Evolutionary conservation across 2,888 invertebrate species (phyloP).

Genomic region (Eustalomyia histrio): DNA sequence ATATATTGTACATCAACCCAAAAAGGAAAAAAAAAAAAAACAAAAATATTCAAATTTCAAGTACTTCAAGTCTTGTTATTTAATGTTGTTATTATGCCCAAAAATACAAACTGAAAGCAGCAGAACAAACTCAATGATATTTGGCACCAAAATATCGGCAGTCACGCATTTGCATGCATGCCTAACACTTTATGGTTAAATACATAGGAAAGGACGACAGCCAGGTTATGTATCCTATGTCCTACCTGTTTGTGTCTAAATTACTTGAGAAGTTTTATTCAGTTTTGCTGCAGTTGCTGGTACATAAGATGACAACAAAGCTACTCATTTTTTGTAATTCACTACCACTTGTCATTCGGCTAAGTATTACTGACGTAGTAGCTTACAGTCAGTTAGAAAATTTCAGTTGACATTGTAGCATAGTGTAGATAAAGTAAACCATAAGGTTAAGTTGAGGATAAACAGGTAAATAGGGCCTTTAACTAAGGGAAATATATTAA

Average conservation of each 20-base stretch:
- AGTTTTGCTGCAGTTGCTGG: constrained; percentile 18
- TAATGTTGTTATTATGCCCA: constrained; percentile 44
- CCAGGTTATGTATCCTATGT: constrained; percentile 3
- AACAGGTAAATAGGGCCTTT: background rate
- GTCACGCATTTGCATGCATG: constrained; percentile 56
- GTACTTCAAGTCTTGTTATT: constrained; percentile 37
- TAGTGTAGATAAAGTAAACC: background rate
- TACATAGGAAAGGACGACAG: background rate
- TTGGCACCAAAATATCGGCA: constrained; percentile 47
- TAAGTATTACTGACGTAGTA: constrained; percentile 26
- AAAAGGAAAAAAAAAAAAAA: too few species aligned
- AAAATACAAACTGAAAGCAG: constrained; percentile 23
- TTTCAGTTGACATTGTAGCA: constrained; percentile 6
- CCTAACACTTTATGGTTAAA: constrained; percentile 17
- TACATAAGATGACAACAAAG: constrained; percentile 38
- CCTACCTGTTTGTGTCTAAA: background rate
- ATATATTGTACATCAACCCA: constrained; percentile 18
- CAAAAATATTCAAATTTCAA: constrained; percentile 43
- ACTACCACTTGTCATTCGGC: constrained; percentile 28
- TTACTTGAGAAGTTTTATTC: constrained; percentile 9
- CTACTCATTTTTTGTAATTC: constrained; percentile 31
- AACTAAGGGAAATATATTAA: background rate
- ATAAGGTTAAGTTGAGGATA: background rate
- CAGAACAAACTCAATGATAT: constrained; percentile 40
- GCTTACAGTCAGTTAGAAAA: constrained; percentile 2